Percentiles rank a stretch among this genome's conserved stretches.
These are phyloP conservation scores for Acanthosoma haemorrhoidale DNA, from an alignment of 2,888 invertebrate genomes.

Conservation along the genomic window DNA sequence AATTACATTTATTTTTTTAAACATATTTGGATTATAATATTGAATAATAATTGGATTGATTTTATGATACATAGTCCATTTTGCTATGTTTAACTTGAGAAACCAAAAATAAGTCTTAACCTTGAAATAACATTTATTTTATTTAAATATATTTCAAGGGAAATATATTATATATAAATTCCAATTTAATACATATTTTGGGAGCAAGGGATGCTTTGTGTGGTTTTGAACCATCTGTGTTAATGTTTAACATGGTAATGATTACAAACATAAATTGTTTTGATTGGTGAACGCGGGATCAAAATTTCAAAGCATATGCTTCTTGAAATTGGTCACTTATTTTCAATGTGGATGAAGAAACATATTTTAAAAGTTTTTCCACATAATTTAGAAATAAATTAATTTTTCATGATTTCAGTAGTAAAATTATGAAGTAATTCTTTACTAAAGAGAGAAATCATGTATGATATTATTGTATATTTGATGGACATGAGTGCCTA, in stretches of 20 bases:
- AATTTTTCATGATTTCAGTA: not conserved
- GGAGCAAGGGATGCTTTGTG: conserved; percentile 5
- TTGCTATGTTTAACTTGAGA: no score
- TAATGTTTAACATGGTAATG: not conserved
- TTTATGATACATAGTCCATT: no score
- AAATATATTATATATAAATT: no score
- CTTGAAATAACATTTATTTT: no score
- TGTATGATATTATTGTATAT: conserved; percentile 16
- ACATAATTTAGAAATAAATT: conserved; percentile 3
- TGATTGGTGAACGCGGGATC: conserved; percentile 13
- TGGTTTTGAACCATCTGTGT: not conserved
- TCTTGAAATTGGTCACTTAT: conserved; percentile 21
- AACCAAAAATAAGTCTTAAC: no score
- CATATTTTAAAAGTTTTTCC: conserved; percentile 22
- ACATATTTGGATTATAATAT: no score
- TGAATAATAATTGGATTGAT: no score
- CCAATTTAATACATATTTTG: no score
- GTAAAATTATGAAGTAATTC: not conserved
- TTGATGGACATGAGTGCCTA: conserved; percentile 38
- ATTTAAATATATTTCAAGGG: no score
- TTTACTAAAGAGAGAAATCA: conserved; percentile 1
- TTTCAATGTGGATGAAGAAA: conserved; percentile 25
- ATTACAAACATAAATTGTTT: not conserved
- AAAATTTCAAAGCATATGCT: conserved; percentile 19
- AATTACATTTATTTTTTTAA: no score